Evolutionary conservation across 2,113 vertebrate species (phyloP).

Genomic region (Mesocricetus auratus): DNA sequence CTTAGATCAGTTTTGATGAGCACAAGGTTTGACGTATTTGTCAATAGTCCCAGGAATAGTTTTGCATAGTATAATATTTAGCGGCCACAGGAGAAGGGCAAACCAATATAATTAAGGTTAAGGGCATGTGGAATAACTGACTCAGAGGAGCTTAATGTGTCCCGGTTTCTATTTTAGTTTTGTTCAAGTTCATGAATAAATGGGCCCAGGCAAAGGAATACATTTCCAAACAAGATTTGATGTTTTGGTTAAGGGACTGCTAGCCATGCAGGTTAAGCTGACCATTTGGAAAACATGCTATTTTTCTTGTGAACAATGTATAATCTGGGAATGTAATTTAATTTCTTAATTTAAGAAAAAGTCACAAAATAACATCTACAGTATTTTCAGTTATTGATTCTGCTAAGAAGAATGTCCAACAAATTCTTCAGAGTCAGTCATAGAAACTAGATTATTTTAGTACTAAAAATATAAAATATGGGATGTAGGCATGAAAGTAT

Average conservation of each 20-base stretch:
- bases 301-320: slow-evolving; percentile 26
- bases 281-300: slow-evolving; percentile 11
- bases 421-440: slow-evolving; percentile 47
- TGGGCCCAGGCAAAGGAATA: slow-evolving; percentile 5
- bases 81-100: slow-evolving; percentile 65
- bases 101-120: slow-evolving; percentile 73
- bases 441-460: neutral
- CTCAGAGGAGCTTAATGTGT: slow-evolving; percentile 58
- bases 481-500: neutral
- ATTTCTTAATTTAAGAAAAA: slow-evolving; percentile 61
- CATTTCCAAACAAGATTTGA: slow-evolving; percentile 27
- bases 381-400: slow-evolving; percentile 28
- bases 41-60: slow-evolving; percentile 76
- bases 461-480: slow-evolving; percentile 11
- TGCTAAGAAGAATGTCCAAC: neutral
- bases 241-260: neutral
- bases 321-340: neutral
- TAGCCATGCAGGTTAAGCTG: slow-evolving; percentile 42
- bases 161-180: slow-evolving; percentile 62
- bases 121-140: slow-evolving; percentile 52
- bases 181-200: slow-evolving; percentile 55
- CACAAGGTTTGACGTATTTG: slow-evolving; percentile 69
- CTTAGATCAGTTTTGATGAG: slow-evolving; percentile 58
- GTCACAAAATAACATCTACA: slow-evolving; percentile 21
- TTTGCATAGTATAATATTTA: slow-evolving; percentile 74